A percentile compares a stretch with the other conserved stretches of the same genome.
Conservation (phyloP, 64 coral and sea anemone genomes). For the Stichodactyla mertensii region DNA sequence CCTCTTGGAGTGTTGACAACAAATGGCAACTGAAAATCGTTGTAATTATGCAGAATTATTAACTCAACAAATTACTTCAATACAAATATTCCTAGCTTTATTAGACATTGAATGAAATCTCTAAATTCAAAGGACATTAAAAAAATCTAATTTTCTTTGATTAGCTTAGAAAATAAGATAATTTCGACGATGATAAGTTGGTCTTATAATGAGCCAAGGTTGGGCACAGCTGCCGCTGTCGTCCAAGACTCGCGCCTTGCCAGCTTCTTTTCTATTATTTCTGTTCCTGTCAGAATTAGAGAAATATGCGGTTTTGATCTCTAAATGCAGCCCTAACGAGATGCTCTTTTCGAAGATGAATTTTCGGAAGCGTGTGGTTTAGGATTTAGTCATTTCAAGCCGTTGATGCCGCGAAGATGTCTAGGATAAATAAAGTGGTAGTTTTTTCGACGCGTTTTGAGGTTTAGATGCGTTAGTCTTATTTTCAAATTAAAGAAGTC, state of each 20-base stretch:
- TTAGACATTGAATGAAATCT: slow-evolving; percentile 3
- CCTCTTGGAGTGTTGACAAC: background rate
- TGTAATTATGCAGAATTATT: background rate
- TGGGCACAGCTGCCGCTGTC: background rate
- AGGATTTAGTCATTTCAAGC: slow-evolving; percentile 7
- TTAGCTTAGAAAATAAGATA: slow-evolving; percentile 10
- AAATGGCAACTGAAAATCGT: background rate
- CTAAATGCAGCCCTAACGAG: background rate
- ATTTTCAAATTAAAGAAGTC: background rate
- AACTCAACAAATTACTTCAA: background rate
- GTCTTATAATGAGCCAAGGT: background rate
- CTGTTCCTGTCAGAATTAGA: background rate
- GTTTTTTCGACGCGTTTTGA: background rate
- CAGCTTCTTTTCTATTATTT: background rate
- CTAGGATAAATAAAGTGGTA: background rate
- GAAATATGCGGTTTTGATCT: slow-evolving; percentile 10
- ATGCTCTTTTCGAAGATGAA: slow-evolving; percentile 5
- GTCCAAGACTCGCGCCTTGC: background rate
- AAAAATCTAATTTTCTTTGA: slow-evolving; percentile 16
- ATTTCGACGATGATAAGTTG: background rate
- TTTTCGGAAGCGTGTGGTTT: background rate
- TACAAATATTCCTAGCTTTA: slow-evolving; percentile 3
- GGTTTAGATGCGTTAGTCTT: background rate
- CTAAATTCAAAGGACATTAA: slow-evolving; percentile 6
- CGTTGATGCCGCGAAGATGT: background rate